A percentile compares a stretch with the other conserved stretches of the same genome.
Conservation (phyloP, 2,113 vertebrate species). For the Ictalurus furcatus region DNA sequence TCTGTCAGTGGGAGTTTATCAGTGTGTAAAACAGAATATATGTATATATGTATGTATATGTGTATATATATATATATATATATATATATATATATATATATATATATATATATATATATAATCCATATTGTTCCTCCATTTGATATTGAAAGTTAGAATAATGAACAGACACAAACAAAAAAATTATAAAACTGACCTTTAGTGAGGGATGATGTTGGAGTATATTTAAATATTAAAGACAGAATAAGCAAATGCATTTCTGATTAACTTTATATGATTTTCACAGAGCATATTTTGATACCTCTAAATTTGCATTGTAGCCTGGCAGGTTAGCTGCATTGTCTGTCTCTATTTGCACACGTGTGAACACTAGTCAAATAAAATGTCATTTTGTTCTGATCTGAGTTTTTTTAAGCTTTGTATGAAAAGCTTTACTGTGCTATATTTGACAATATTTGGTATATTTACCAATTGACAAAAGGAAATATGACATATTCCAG, state of each 20-base stretch:
- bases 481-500: not conserved
- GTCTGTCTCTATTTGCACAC: not conserved
- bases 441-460: not conserved
- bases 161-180: not conserved
- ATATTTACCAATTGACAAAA: not conserved
- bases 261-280: slow-evolving; percentile 48
- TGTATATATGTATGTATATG: not conserved
- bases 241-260: slow-evolving; percentile 24
- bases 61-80: not conserved
- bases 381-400: not conserved
- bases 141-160: not conserved
- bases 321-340: slow-evolving; percentile 45
- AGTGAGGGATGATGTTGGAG: slow-evolving; percentile 17
- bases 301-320: slow-evolving; percentile 66
- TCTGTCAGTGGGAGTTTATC: not conserved
- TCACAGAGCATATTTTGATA: slow-evolving; percentile 42
- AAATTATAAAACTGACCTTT: too few species aligned
- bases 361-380: not conserved
- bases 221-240: slow-evolving; percentile 51
- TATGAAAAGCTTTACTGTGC: not conserved
- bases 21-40: not conserved
- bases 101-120: not conserved
- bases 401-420: not conserved
- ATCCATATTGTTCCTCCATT: not conserved
- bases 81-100: not conserved